These are phyloP conservation scores for Morelia viridis DNA, from an alignment of 2,797 vertebrate genomes.

Conservation along the genomic window DNA sequence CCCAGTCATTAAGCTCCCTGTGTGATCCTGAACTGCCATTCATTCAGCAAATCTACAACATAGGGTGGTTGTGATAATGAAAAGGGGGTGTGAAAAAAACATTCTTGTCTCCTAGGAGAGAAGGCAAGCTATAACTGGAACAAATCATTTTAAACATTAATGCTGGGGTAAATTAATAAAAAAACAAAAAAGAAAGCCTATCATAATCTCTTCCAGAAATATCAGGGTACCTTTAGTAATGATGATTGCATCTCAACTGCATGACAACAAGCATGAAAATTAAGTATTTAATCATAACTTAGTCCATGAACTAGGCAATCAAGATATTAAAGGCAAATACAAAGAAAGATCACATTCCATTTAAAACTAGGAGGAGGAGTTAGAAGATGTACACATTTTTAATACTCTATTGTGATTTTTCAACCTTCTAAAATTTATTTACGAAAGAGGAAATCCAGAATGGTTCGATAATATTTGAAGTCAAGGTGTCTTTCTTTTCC, in stretches of 20 bases:
- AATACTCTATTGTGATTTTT: slow-evolving; percentile 38
- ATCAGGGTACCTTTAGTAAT: not conserved
- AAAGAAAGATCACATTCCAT: not conserved
- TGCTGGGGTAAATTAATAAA: too few relatives aligned
- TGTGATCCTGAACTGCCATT: not conserved
- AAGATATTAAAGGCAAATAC: slow-evolving; percentile 5
- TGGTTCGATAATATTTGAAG: slow-evolving; percentile 52
- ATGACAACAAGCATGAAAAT: not conserved
- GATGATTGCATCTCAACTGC: too few relatives aligned
- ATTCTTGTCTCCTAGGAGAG: too few relatives aligned
- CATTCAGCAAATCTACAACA: not conserved
- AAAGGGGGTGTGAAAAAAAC: too few relatives aligned
- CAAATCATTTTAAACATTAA: too few relatives aligned
- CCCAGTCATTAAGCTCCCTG: not conserved
- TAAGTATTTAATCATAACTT: not conserved
- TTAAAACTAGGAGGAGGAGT: slow-evolving; percentile 33
- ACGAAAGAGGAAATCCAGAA: slow-evolving; percentile 51
- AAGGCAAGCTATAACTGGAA: too few relatives aligned
- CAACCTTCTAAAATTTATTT: slow-evolving; percentile 47
- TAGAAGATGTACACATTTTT: slow-evolving; percentile 45
- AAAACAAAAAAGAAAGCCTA: not conserved
- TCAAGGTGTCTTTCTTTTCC: slow-evolving; percentile 50
- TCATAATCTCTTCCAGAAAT: not conserved
- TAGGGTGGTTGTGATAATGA: too few relatives aligned
- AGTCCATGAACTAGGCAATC: not conserved